These are phyloP conservation scores for Stenchaetothrips biformis DNA, from an alignment of 2,888 invertebrate genomes.

Conservation along the genomic window DNA sequence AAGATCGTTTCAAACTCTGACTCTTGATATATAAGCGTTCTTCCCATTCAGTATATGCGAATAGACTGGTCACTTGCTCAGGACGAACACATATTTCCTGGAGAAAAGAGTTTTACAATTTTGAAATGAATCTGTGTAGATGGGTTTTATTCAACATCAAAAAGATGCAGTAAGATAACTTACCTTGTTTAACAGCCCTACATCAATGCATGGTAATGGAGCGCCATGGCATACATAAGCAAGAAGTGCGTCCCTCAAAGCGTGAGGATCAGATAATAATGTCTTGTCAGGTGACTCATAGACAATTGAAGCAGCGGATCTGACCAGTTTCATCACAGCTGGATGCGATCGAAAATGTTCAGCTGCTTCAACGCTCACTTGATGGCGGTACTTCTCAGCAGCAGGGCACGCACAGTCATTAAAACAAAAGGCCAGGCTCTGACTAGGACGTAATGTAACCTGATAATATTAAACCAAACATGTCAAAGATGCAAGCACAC, in stretches of 20 bases:
- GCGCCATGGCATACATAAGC: slow-evolving; percentile 82
- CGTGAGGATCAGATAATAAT: slow-evolving; percentile 60
- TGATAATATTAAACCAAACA: slow-evolving; percentile 38
- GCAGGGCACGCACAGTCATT: slow-evolving; percentile 76
- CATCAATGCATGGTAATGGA: slow-evolving; percentile 66
- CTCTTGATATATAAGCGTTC: slow-evolving; percentile 60
- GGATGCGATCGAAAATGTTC: slow-evolving; percentile 67
- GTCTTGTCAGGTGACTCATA: slow-evolving; percentile 62
- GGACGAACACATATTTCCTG: slow-evolving; percentile 57
- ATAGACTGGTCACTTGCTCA: slow-evolving; percentile 70
- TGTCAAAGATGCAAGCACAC: not conserved
- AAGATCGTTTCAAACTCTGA: slow-evolving; percentile 57
- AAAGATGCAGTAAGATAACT: not conserved
- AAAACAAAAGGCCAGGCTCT: slow-evolving; percentile 80
- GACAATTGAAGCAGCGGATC: slow-evolving; percentile 58
- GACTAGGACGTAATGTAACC: slow-evolving; percentile 66
- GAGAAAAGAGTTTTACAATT: slow-evolving; percentile 29
- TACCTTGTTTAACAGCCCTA: slow-evolving; percentile 39
- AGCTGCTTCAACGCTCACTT: slow-evolving; percentile 52
- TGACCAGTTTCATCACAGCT: slow-evolving; percentile 65
- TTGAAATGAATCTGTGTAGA: no score
- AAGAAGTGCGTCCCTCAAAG: slow-evolving; percentile 72
- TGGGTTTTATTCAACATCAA: not conserved
- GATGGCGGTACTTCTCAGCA: slow-evolving; percentile 55
- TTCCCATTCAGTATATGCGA: slow-evolving; percentile 79